Percentiles rank a stretch among this genome's conserved stretches.
These are phyloP conservation scores for Scarus forsteni DNA, from an alignment of 2,797 vertebrate genomes.

Conservation along the genomic window DNA sequence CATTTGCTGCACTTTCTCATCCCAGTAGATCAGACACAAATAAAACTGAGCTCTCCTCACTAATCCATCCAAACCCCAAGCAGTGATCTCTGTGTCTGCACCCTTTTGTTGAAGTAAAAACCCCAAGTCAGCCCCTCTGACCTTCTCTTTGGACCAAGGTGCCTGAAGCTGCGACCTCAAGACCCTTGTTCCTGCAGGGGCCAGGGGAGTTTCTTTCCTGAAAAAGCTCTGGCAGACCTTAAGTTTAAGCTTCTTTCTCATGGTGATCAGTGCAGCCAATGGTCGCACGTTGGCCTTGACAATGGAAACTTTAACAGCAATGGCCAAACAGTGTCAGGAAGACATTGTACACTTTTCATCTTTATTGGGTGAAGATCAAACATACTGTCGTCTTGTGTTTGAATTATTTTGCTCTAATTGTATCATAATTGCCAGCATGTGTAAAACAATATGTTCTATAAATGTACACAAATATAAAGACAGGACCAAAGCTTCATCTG, in stretches of 20 bases:
- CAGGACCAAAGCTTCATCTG: constrained; percentile 7
- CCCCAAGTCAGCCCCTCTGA: constrained; percentile 56
- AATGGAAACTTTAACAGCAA: constrained; percentile 59
- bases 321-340: constrained; percentile 65
- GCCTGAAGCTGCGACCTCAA: constrained; percentile 57
- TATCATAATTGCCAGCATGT: constrained; percentile 4
- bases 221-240: constrained; percentile 41
- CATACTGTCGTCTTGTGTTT: constrained; percentile 23
- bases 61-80: constrained; percentile 62
- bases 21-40: constrained; percentile 58
- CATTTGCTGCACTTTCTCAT: constrained; percentile 46
- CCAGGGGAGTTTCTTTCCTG: constrained; percentile 47
- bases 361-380: constrained; percentile 54
- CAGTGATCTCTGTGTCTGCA: constrained; percentile 28
- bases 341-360: constrained; percentile 39
- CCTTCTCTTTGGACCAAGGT: constrained; percentile 59
- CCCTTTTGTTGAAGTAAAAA: constrained; percentile 66
- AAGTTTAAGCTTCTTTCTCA: constrained; percentile 62
- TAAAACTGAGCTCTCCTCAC: constrained; percentile 46
- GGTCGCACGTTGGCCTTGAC: constrained; percentile 69
- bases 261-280: constrained; percentile 56
- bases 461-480: constrained; percentile 4
- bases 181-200: constrained; percentile 43
- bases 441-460: constrained; percentile 1
- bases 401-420: constrained; percentile 27